A percentile compares a stretch with the other conserved stretches of the same genome.
These are phyloP conservation scores for Pseudoips prasinana DNA, from an alignment of 2,888 invertebrate species.

Conservation along the genomic window DNA sequence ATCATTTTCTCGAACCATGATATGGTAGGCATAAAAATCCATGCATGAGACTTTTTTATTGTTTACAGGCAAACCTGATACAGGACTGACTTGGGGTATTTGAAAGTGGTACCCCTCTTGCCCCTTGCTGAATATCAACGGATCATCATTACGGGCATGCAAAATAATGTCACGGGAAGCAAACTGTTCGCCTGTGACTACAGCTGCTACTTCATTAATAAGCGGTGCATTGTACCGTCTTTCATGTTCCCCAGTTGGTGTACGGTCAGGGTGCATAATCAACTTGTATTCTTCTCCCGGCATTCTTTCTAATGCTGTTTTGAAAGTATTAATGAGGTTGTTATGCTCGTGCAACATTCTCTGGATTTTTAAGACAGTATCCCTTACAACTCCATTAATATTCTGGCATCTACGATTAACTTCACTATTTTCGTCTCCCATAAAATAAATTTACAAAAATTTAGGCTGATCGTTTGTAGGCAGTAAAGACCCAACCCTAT, in stretches of 20 bases:
- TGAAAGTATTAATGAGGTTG: conserved; percentile 31
- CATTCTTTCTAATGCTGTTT: conserved; percentile 35
- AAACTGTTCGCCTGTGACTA: conserved; percentile 23
- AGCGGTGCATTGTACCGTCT: conserved; percentile 34
- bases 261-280: conserved; percentile 36
- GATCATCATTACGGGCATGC: conserved; percentile 18
- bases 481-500: conserved; percentile 29
- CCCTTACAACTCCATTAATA: conserved; percentile 29
- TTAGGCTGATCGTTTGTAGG: conserved; percentile 28
- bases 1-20: conserved; percentile 29
- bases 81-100: conserved; percentile 27
- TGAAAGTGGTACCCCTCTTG: conserved; percentile 38
- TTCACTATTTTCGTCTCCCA: conserved; percentile 32
- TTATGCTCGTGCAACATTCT: conserved; percentile 33
- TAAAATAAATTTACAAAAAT: conserved; percentile 39
- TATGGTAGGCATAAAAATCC: conserved; percentile 32
- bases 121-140: too few relatives aligned
- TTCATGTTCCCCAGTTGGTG: conserved; percentile 35
- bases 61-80: conserved; percentile 13
- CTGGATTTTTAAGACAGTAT: conserved; percentile 34
- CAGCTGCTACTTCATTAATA: conserved; percentile 34
- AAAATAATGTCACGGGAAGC: conserved; percentile 25
- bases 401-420: conserved; percentile 26
- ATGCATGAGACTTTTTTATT: conserved; percentile 27
- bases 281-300: conserved; percentile 32